Evolutionary conservation across 2,797 vertebrate species (phyloP).

Genomic region (Todus mexicanus): DNA sequence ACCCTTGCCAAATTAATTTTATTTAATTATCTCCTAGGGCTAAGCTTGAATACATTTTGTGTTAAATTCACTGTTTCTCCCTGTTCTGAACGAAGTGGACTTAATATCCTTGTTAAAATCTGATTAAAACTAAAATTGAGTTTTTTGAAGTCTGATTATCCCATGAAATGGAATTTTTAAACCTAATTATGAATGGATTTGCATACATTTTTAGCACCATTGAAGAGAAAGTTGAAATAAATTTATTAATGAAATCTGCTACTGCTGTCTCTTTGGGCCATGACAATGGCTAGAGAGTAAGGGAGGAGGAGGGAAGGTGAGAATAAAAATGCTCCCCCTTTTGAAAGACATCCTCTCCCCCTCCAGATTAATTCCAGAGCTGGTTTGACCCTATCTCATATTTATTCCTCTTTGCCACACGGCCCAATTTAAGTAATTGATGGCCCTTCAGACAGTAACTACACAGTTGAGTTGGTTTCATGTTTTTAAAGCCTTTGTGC

Average conservation of each 20-base stretch:
- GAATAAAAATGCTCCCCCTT: not conserved
- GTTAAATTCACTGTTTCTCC: conserved; percentile 80
- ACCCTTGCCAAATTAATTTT: conserved; percentile 83
- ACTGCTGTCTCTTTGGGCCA: conserved; percentile 69
- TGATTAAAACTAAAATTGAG: conserved; percentile 85
- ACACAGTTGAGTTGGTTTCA: not conserved
- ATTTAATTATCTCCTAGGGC: conserved; percentile 84
- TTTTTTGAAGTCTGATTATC: conserved; percentile 87
- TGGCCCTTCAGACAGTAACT: not conserved
- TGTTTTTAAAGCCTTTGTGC: conserved; percentile 8
- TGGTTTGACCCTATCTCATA: not conserved
- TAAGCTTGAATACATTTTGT: conserved; percentile 83
- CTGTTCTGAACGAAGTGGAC: conserved; percentile 77
- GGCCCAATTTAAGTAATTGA: conserved; percentile 11
- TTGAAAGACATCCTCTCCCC: not conserved
- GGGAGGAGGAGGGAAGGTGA: not conserved
- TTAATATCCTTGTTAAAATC: conserved; percentile 86
- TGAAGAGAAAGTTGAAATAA: conserved; percentile 79
- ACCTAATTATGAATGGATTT: conserved; percentile 86
- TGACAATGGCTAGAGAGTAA: conserved; percentile 5
- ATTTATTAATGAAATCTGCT: conserved; percentile 85
- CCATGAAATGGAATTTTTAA: conserved; percentile 87
- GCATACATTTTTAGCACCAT: conserved; percentile 81
- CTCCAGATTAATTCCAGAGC: not conserved
- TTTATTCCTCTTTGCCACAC: not conserved